These are phyloP conservation scores for Xenopus tropicalis DNA, from an alignment of 2,113 vertebrate species.

Conservation along the genomic window UCB_Xtro_10.0 CM004445.2:86496001-86496500, in stretches of 20 bases:
- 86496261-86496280: constrained; percentile 64
- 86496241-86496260: constrained; percentile 56
- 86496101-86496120: too few relatives aligned
- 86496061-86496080: too few relatives aligned
- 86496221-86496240: constrained; percentile 63
- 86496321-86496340: constrained; percentile 64
- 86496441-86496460: constrained; percentile 76
- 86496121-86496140: too few relatives aligned
- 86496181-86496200: too few relatives aligned
- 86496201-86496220: constrained; percentile 60
- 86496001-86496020: too few relatives aligned
- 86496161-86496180: too few relatives aligned
- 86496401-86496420: not conserved
- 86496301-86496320: constrained; percentile 63
- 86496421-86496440: constrained; percentile 41
- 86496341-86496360: constrained; percentile 70
- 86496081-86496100: too few relatives aligned
- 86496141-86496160: too few relatives aligned
- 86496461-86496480: constrained; percentile 62
- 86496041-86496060: too few relatives aligned
- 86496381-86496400: too few relatives aligned
- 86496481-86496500: constrained; percentile 58
- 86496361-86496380: constrained; percentile 61
- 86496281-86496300: constrained; percentile 74
- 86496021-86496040: too few relatives aligned